A percentile compares a stretch with the other conserved stretches of the same genome.
phyloP scores from a whole-genome alignment of 2,888 invertebrate genomes.

The Hyles lineata region DNA sequence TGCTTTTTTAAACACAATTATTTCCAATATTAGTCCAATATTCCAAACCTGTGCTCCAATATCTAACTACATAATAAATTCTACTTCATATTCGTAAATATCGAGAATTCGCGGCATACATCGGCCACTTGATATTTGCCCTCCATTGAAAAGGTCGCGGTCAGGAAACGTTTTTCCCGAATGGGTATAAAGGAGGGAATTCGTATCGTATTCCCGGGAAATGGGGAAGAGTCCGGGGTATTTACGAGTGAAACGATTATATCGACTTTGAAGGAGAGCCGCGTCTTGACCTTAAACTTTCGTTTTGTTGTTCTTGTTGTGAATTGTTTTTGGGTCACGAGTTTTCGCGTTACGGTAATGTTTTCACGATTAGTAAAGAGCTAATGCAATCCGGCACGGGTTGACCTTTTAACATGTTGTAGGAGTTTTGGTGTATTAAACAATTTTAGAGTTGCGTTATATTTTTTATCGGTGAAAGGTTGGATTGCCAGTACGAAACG shows the following conservation, averaged over 20 bases:
- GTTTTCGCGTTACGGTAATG: not conserved
- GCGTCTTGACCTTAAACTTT: constrained; percentile 28
- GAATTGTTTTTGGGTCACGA: constrained; percentile 14
- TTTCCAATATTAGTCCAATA: not conserved
- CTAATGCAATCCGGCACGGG: no score
- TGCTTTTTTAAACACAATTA: no score
- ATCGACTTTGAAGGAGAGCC: constrained; percentile 29
- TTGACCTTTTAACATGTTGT: no score
- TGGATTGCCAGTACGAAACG: no score
- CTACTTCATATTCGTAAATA: not conserved
- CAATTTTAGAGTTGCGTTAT: no score
- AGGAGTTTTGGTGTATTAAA: no score
- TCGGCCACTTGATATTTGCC: constrained; percentile 36
- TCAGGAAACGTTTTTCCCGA: constrained; percentile 49
- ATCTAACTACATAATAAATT: not conserved
- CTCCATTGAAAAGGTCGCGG: constrained; percentile 49
- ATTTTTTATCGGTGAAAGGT: no score
- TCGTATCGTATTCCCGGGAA: constrained; percentile 45
- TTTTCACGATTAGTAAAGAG: no score
- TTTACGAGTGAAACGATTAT: constrained; percentile 48
- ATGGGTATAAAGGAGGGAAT: constrained; percentile 45
- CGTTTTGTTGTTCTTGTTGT: constrained; percentile 28
- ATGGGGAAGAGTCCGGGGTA: constrained; percentile 43
- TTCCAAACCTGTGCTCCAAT: not conserved
- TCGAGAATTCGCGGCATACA: constrained; percentile 8